phyloP scores from a whole-genome alignment of 2,113 vertebrate species.

The Rhodinocichla rosea region DNA sequence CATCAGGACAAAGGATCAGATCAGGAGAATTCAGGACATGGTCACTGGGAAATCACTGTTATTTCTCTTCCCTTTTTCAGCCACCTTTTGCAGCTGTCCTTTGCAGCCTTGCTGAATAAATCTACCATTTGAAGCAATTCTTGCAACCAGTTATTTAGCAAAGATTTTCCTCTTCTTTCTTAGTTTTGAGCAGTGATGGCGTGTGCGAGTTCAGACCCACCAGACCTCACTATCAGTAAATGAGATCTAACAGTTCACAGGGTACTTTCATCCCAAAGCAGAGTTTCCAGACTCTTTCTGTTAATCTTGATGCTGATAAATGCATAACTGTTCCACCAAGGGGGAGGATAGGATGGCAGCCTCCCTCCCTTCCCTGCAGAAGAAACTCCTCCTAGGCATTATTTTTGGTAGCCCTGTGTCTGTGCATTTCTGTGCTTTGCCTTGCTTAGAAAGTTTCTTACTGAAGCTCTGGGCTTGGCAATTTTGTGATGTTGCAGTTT shows the following conservation, averaged over 20 bases:
- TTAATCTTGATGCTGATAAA: neutral
- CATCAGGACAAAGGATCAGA: neutral
- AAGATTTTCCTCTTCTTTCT: neutral
- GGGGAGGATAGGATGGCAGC: neutral
- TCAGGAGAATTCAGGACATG: neutral
- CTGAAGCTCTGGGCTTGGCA: neutral
- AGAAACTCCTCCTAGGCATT: neutral
- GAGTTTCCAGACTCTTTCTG: neutral
- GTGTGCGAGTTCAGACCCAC: conserved; percentile 13
- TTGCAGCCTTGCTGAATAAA: neutral
- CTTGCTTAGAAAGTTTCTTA: neutral
- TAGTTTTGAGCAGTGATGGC: neutral
- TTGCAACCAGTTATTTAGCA: neutral
- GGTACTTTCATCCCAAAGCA: neutral
- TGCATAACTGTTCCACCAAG: neutral
- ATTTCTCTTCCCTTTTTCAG: neutral
- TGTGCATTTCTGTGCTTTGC: neutral
- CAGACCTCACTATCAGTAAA: conserved; percentile 9
- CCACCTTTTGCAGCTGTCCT: neutral
- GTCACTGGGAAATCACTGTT: neutral
- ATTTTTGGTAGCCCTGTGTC: neutral
- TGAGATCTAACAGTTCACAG: neutral
- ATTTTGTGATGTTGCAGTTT: neutral
- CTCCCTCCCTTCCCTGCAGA: neutral
- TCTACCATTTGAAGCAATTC: neutral